Evolutionary conservation across 2,113 vertebrate species (phyloP).

Genomic region (Poicephalus meyeri): DNA sequence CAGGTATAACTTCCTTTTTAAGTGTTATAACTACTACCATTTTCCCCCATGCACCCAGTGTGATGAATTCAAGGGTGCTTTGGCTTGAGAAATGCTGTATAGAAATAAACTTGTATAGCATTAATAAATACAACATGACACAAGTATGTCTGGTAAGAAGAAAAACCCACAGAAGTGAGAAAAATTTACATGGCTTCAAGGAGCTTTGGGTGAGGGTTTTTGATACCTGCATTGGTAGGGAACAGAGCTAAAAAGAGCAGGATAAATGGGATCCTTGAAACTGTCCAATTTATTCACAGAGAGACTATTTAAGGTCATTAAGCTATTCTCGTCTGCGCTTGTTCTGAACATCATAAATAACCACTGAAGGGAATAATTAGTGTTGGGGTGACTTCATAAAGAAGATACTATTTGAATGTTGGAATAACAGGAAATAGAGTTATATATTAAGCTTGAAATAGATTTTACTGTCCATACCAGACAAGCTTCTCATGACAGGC

Average conservation of each 20-base stretch:
- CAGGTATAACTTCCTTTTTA: background rate
- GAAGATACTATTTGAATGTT: background rate
- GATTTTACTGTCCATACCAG: background rate
- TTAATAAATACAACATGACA: background rate
- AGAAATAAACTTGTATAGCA: background rate
- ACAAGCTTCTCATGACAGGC: background rate
- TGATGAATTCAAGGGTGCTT: background rate
- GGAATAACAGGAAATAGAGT: slow-evolving; percentile 29
- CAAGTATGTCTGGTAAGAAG: background rate
- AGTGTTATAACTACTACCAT: background rate
- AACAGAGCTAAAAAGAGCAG: background rate
- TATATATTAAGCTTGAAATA: background rate
- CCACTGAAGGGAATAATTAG: background rate
- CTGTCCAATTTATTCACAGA: background rate
- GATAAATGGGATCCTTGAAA: background rate
- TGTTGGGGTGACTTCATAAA: background rate
- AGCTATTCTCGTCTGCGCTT: background rate
- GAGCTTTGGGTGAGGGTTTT: background rate
- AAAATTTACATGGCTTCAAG: background rate
- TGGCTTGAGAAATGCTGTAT: background rate
- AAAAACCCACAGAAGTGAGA: background rate
- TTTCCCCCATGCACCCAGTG: background rate
- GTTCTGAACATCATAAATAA: slow-evolving; percentile 8
- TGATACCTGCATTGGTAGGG: background rate
- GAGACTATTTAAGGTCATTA: background rate